Evolutionary conservation across 2,113 vertebrate genomes (phyloP), one percentile per base, ranked within the genome.

Genomic region (Pseudorasbora parva): DNA sequence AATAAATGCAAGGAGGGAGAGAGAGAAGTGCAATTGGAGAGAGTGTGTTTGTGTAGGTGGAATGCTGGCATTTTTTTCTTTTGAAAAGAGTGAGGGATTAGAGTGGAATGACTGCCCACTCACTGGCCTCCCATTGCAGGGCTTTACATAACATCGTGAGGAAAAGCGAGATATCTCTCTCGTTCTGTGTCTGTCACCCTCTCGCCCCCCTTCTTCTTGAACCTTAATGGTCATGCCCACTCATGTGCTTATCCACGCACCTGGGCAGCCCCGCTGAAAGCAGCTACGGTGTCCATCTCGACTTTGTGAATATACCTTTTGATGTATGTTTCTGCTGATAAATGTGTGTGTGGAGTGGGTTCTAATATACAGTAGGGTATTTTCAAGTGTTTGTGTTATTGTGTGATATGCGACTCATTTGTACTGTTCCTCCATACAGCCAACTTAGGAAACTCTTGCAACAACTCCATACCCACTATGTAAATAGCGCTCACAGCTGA

Each of bases 41-140:
- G 54, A 69, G 69, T 76, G 72, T 75, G 79, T 84, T 80, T 84
- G 86, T 72, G 88, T 89, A 82, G 86, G 88, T 82, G 86, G 86
- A 83, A 78, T 73, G 74, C 33, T 75, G 81, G 30, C 73, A 68
- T 82, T 88, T 88, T 54, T 77, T 21, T 45, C 62, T 82, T 69
- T 54, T 81, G 57, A 81, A 85, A 87, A 76, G 79, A 84, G 74
- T 41, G 77, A 76, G 78, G 71, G 82, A 84, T 87, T 84, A 80
- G 62, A 72, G 85, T 84, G 82, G 85, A 83, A 86, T 82, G 83
- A 72, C 85, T 87, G 78, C 88, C 88, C 88, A 85, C 88, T 86
- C 88, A 74, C 75, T 71, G 59, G 81, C 78, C 83, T 88, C 78
- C 51, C 72, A 82, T 87, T 85, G 74, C 73, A 86, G 33, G 82